These are phyloP conservation scores for Clupea harengus DNA, from an alignment of 2,113 vertebrate genomes.

Conservation along the genomic window DNA sequence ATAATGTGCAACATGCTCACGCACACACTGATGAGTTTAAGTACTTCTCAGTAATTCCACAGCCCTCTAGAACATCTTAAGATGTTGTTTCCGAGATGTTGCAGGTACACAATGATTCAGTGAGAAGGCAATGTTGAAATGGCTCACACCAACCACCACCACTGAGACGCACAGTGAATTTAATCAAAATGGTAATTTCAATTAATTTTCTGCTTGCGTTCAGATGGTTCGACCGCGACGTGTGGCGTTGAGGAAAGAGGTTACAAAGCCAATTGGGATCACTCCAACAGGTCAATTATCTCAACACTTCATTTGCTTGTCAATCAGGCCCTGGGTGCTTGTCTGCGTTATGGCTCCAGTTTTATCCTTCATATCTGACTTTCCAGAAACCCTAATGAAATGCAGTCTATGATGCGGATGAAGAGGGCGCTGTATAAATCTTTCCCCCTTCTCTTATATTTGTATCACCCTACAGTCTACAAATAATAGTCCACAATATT, in stretches of 20 bases:
- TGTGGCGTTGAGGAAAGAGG: slow-evolving; percentile 12
- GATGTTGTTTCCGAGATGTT: background rate
- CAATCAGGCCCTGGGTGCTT: background rate
- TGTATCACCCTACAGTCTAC: background rate
- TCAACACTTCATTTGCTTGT: slow-evolving; percentile 5
- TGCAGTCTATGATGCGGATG: background rate
- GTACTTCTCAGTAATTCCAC: background rate
- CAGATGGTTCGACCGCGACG: background rate
- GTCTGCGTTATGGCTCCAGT: background rate
- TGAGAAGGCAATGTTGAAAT: background rate
- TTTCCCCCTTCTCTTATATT: background rate
- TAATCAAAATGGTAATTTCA: slow-evolving; percentile 20
- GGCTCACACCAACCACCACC: background rate
- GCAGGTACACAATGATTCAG: background rate
- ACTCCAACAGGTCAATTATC: slow-evolving; percentile 16
- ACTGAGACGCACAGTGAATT: slow-evolving; percentile 6
- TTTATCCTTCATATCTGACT: background rate
- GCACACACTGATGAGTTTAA: background rate
- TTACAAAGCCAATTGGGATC: slow-evolving; percentile 10
- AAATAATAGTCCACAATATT: too few species aligned
- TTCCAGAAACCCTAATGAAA: background rate
- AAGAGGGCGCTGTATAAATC: background rate
- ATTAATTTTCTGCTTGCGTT: slow-evolving; percentile 18
- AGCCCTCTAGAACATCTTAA: background rate
- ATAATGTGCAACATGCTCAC: background rate